A percentile compares a stretch with the other conserved stretches of the same genome.
phyloP scores from a whole-genome alignment of 2,797 vertebrate genomes.

The Gymnopithys bicolor region DNA sequence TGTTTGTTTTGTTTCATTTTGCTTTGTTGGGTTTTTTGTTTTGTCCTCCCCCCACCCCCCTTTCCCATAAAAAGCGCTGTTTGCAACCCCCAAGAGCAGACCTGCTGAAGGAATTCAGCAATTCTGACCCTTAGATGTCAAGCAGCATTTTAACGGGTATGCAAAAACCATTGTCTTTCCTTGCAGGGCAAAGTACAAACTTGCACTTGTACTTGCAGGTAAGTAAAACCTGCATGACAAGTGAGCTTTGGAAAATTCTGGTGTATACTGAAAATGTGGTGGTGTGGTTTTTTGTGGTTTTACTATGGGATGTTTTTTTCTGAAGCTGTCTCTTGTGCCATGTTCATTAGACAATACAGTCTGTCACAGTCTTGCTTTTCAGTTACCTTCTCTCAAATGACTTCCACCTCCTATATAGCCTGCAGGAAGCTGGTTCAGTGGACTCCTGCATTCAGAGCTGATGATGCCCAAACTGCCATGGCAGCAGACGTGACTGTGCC shows the following conservation, averaged over 20 bases:
- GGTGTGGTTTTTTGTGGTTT: rapidly evolving
- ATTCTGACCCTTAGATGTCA: neutral
- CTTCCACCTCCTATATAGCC: neutral
- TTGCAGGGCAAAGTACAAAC: neutral
- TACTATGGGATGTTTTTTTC: rapidly evolving
- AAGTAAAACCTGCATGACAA: neutral
- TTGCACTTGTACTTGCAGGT: neutral
- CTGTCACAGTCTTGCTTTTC: neutral
- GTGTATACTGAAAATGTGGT: neutral
- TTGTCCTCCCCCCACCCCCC: no score
- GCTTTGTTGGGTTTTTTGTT: no score
- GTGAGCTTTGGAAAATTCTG: neutral
- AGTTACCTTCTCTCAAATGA: neutral
- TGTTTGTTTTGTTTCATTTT: no score
- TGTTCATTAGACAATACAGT: neutral
- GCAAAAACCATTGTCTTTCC: neutral
- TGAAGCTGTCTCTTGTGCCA: neutral
- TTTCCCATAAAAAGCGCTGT: neutral
- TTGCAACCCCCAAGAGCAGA: neutral
- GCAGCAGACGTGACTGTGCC: neutral
- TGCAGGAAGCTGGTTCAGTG: neutral
- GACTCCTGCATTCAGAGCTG: rapidly evolving
- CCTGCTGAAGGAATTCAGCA: neutral
- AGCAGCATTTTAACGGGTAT: neutral
- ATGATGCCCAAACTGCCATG: neutral